These are phyloP conservation scores for Panagrolaimus sp. DNA, from an alignment of 1,140 invertebrate genomes.

Conservation along the genomic window DNA sequence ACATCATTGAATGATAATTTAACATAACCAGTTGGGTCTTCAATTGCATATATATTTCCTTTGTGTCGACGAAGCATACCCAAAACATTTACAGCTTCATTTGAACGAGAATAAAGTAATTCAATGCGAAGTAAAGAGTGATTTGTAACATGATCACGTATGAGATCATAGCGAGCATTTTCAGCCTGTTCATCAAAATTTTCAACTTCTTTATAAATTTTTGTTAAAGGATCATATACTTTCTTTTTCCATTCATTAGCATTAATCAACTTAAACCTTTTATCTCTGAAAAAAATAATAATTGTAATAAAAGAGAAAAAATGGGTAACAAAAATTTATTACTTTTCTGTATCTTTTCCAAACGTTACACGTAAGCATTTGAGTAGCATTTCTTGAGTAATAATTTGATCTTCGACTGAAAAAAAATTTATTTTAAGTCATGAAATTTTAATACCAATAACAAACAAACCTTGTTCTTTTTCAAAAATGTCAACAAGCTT, in stretches of 20 bases:
- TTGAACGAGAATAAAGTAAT: not conserved
- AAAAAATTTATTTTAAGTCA: too few relatives aligned
- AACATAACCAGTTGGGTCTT: constrained; percentile 1
- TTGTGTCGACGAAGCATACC: not conserved
- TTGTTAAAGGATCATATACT: not conserved
- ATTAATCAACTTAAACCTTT: not conserved
- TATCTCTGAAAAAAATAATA: not conserved
- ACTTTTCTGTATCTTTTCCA: not conserved
- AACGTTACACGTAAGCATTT: not conserved
- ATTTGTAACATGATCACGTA: not conserved
- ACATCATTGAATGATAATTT: constrained; percentile 13
- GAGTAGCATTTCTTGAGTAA: too few relatives aligned
- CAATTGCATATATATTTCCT: not conserved
- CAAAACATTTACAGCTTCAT: not conserved
- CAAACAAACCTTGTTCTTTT: not conserved
- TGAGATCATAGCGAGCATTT: not conserved
- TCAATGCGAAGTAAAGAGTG: not conserved
- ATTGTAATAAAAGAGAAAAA: not conserved
- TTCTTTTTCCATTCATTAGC: not conserved
- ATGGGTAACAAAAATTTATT: not conserved
- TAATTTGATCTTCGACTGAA: too few relatives aligned
- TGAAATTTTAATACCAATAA: not conserved
- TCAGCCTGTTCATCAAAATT: not conserved
- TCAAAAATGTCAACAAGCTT: not conserved
- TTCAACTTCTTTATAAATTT: not conserved